phyloP scores from a whole-genome alignment of 2,113 vertebrate genomes.

The Collichthys lucidus region DNA sequence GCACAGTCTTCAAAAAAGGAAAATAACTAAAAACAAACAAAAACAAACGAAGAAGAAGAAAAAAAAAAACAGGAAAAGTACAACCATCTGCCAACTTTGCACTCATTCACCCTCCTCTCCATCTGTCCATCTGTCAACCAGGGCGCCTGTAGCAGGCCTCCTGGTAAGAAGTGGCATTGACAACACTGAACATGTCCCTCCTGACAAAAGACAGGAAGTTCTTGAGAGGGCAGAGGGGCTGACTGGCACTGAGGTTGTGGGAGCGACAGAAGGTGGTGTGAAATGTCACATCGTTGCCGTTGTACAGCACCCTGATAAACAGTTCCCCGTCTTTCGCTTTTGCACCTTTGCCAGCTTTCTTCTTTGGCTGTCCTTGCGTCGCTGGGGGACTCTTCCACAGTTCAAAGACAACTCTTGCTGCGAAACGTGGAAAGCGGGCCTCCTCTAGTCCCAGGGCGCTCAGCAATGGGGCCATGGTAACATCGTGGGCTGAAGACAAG shows the following conservation, averaged over 20 bases:
- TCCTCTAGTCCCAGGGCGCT: conserved; percentile 92
- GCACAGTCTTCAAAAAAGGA: conserved; percentile 41
- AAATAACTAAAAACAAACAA: conserved; percentile 5
- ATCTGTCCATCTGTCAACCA: conserved; percentile 41
- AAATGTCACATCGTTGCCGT: conserved; percentile 94
- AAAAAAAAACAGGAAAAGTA: not conserved
- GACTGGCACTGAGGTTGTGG: conserved; percentile 81
- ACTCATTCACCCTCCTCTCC: not conserved
- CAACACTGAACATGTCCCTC: conserved; percentile 91
- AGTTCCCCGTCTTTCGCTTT: conserved; percentile 72
- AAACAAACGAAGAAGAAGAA: conserved; percentile 36
- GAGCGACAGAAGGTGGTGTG: conserved; percentile 92
- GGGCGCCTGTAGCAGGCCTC: conserved; percentile 87
- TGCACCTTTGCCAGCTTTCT: conserved; percentile 45
- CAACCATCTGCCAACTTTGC: conserved; percentile 20
- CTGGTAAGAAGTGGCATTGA: conserved; percentile 91
- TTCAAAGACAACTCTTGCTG: conserved; percentile 95
- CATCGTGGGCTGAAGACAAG: conserved; percentile 94
- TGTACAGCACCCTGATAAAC: conserved; percentile 93
- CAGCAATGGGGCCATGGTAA: conserved; percentile 94
- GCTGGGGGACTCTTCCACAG: conserved; percentile 88
- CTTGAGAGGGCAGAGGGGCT: conserved; percentile 92
- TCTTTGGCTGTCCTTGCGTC: conserved; percentile 22
- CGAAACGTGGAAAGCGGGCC: conserved; percentile 93
- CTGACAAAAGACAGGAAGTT: conserved; percentile 92